Percentiles rank a stretch among this genome's conserved stretches.
These are phyloP conservation scores for Bryconaethiops microstoma DNA, from an alignment of 2,797 vertebrate species.

Conservation along the genomic window DNA sequence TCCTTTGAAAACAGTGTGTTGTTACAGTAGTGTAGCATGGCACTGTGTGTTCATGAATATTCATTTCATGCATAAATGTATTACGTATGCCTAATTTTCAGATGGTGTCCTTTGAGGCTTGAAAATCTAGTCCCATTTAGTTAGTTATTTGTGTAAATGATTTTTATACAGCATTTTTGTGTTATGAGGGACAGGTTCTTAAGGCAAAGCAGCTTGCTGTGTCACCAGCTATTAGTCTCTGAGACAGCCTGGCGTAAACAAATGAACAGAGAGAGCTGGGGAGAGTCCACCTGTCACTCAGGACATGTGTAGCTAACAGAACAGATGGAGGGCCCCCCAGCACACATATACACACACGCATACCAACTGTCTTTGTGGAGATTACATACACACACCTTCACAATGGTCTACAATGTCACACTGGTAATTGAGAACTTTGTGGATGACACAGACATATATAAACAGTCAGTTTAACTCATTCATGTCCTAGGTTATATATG, in stretches of 20 bases:
- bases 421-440: background rate
- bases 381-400: slow-evolving; percentile 8
- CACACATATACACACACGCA: slow-evolving; percentile 23
- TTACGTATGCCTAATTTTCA: background rate
- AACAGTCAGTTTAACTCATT: background rate
- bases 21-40: background rate
- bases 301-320: slow-evolving; percentile 42
- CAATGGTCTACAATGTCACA: background rate
- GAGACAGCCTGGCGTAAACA: slow-evolving; percentile 33
- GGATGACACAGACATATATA: background rate
- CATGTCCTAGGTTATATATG: background rate
- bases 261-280: slow-evolving; percentile 24
- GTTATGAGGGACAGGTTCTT: background rate
- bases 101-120: slow-evolving; percentile 8
- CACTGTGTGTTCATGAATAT: slow-evolving; percentile 6
- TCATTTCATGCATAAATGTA: slow-evolving; percentile 21
- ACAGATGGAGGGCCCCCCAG: slow-evolving; percentile 14
- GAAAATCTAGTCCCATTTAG: background rate
- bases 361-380: slow-evolving; percentile 33
- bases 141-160: background rate
- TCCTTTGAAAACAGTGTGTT: background rate
- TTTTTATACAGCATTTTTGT: background rate
- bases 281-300: slow-evolving; percentile 51
- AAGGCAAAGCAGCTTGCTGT: slow-evolving; percentile 12
- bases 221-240: slow-evolving; percentile 32